phyloP scores from a whole-genome alignment of 2,113 vertebrate genomes.

The Amphiprion percula region DNA sequence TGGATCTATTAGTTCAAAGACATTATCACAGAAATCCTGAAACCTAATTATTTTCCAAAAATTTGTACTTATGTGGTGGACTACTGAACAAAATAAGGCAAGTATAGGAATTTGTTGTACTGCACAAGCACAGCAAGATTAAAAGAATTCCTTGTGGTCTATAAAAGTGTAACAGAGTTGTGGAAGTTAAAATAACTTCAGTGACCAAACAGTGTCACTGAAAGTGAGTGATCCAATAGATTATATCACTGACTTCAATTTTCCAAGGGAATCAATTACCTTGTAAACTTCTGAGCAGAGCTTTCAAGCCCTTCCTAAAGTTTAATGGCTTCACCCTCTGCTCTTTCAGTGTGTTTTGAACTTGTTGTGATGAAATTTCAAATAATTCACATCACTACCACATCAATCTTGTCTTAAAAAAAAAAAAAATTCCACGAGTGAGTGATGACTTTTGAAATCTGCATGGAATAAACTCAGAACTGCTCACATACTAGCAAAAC shows the following conservation, averaged over 20 bases:
- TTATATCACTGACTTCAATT: constrained; percentile 23
- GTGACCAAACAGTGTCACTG: background rate
- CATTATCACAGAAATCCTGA: too few relatives aligned
- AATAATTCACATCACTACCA: constrained; percentile 35
- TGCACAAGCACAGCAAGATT: background rate
- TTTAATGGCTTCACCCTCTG: constrained; percentile 28
- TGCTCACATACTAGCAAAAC: constrained; percentile 20
- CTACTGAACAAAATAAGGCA: too few relatives aligned
- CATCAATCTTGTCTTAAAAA: constrained; percentile 9
- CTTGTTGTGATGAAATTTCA: constrained; percentile 30
- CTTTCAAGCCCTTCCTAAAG: background rate
- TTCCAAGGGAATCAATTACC: constrained; percentile 27
- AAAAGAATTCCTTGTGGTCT: background rate
- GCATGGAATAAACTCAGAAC: constrained; percentile 20
- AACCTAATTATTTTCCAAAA: too few relatives aligned
- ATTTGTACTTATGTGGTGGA: too few relatives aligned
- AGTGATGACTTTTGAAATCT: constrained; percentile 49
- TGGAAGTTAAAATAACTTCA: constrained; percentile 11
- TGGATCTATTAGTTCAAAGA: too few relatives aligned
- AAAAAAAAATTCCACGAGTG: constrained; percentile 18
- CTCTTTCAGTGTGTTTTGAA: constrained; percentile 40
- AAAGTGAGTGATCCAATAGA: constrained; percentile 22
- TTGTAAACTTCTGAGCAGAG: constrained; percentile 10
- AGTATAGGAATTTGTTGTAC: too few relatives aligned
- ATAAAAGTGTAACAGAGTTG: constrained; percentile 9